Percentiles rank a stretch among this genome's conserved stretches.
Evolutionary conservation across 2,797 vertebrate species (phyloP).

Genomic region (Cuculus canorus): DNA sequence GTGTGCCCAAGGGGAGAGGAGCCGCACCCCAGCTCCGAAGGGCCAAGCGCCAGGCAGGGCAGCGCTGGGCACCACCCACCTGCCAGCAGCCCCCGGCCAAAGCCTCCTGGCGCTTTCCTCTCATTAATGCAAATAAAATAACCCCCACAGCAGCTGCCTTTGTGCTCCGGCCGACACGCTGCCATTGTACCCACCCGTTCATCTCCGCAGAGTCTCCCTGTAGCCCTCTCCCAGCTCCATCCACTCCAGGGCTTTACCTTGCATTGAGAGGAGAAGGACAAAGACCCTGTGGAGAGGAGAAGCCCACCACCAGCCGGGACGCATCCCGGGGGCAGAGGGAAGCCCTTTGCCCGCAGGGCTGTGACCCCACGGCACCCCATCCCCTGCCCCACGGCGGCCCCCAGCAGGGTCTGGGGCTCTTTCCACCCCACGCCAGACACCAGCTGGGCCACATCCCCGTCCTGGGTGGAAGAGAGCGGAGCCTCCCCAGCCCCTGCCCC

Average conservation of each 20-base stretch:
- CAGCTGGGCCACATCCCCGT: accelerated
- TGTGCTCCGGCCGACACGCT: background rate
- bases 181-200: accelerated
- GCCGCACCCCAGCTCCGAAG: accelerated
- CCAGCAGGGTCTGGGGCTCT: background rate
- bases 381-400: background rate
- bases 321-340: accelerated
- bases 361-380: background rate
- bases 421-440: background rate
- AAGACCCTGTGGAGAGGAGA: background rate
- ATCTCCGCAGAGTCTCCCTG: background rate
- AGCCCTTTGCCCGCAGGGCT: background rate
- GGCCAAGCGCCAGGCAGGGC: background rate
- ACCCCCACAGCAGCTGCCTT: background rate
- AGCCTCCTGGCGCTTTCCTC: background rate
- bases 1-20: accelerated
- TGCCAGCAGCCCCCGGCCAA: background rate
- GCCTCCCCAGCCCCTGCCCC: background rate
- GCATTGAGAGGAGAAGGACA: background rate
- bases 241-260: background rate
- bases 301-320: background rate
- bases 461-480: background rate
- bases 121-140: background rate
- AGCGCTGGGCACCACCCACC: background rate
- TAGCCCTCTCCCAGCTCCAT: background rate